These are phyloP conservation scores for Tympanuchus pallidicinctus DNA, from an alignment of 2,113 vertebrate species.

Conservation along the genomic window DNA sequence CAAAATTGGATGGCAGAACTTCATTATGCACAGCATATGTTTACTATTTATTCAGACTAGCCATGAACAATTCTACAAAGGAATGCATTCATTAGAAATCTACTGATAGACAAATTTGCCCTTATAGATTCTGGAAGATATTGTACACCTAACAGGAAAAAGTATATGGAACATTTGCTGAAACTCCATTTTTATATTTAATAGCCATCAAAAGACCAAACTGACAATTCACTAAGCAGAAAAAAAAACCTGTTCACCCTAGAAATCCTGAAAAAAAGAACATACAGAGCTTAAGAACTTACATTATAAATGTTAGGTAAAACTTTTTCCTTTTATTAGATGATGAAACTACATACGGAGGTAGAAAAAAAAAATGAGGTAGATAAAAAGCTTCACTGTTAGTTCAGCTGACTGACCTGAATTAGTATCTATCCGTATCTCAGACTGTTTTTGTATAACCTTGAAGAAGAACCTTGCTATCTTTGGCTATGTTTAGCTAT, in stretches of 20 bases:
- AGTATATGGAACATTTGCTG: background rate
- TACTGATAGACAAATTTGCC: background rate
- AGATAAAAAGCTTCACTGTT: background rate
- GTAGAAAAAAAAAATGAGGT: background rate
- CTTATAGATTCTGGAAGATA: background rate
- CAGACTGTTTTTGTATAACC: background rate
- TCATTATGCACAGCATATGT: constrained; percentile 26
- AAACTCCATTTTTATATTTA: background rate
- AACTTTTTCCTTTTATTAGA: background rate
- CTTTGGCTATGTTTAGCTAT: background rate
- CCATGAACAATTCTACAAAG: background rate
- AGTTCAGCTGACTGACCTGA: background rate
- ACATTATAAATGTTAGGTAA: background rate
- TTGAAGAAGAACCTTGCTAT: background rate
- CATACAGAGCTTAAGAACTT: background rate
- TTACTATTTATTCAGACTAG: constrained; percentile 11
- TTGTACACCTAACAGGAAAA: background rate
- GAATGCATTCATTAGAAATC: background rate
- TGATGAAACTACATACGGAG: background rate
- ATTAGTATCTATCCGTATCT: background rate
- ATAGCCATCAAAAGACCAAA: background rate
- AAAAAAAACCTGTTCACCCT: background rate
- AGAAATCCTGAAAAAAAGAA: background rate
- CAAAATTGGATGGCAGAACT: constrained; percentile 3
- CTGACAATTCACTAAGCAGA: background rate